Conservation (phyloP, 2,797 vertebrate genomes). For the Mormyrops boulengeri region DNA sequence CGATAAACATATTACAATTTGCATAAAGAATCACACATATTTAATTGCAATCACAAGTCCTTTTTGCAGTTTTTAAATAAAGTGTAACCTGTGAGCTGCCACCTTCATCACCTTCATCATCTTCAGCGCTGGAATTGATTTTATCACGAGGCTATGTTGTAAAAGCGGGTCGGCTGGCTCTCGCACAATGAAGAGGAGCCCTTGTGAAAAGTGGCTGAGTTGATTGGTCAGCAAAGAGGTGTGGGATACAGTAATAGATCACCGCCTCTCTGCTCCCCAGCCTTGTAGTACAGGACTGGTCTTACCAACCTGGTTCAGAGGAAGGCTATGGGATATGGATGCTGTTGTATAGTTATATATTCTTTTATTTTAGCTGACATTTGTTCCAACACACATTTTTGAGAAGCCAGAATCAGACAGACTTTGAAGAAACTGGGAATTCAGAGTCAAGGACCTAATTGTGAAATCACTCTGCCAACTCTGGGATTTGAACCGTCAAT, state of each 20-base stretch:
- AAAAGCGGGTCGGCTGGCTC: neutral
- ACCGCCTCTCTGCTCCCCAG: neutral
- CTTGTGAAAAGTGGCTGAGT: neutral
- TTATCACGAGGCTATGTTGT: neutral
- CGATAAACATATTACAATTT: neutral
- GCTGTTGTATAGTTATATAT: neutral
- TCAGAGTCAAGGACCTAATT: neutral
- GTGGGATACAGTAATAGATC: neutral
- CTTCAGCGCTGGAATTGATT: neutral
- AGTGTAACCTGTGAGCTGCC: neutral
- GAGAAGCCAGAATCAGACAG: neutral
- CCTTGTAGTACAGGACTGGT: neutral
- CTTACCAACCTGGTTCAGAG: neutral
- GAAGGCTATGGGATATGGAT: neutral
- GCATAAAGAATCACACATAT: slow-evolving; percentile 1
- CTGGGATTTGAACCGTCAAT: neutral
- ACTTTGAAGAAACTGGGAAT: neutral
- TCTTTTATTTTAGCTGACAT: neutral
- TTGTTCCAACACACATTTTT: neutral
- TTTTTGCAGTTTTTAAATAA: neutral
- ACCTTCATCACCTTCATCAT: neutral
- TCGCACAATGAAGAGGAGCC: neutral
- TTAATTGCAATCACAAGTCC: neutral
- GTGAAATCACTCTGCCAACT: neutral
- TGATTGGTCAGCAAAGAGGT: neutral